Evolutionary conservation across 1,140 invertebrate species (phyloP), one percentile per base, ranked within the genome.

Genomic region (Rhyzopertha dominica): DNA sequence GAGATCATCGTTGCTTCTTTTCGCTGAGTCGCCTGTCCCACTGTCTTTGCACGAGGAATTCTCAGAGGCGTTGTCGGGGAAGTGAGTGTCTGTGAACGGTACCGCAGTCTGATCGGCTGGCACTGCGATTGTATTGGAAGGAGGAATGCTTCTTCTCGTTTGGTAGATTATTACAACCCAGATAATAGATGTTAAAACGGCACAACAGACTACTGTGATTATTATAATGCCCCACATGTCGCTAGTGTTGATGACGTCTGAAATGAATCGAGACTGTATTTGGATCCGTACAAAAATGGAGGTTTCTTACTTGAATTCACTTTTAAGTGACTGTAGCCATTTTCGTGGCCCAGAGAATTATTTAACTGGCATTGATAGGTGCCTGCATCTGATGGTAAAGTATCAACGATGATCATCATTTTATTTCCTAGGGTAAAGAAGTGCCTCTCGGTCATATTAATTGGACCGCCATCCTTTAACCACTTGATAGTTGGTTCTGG

Each of bases 91-190:
- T 10, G 47, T 10, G 22, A 44, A 49, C 9, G 46, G 45, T 22
- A 47, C 2, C 13, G 35, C 29, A 7, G 26, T 5, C 13, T 25
- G 34, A 30, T 35, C 29, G 13, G 18, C 4, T 39, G 22, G 18
- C 5, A 30, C n/a, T 26, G 30, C 23, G 22, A 37, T 40, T 22
- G 24, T 43, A 7, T 34, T 26, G 28, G 42, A 28, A 14, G 49
- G 18, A 20, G 42, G 73, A 57, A 79, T 71, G 10, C 78, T 73
- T 63, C 80, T 80, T 36, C 84, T 69, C 1, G 87, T 89, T 57
- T 91, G 85, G 63, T 94, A 93, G 55, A 95, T 93, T 43, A 95
- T 85, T 4, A 90, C 80, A 8, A 93, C 88, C 91, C 91, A 95
- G 18, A 94, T 78, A 8, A 92, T 76, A 0, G 90, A 95, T 3